phyloP scores from a whole-genome alignment of 2,113 vertebrate genomes.

The Thymallus thymallus region DNA sequence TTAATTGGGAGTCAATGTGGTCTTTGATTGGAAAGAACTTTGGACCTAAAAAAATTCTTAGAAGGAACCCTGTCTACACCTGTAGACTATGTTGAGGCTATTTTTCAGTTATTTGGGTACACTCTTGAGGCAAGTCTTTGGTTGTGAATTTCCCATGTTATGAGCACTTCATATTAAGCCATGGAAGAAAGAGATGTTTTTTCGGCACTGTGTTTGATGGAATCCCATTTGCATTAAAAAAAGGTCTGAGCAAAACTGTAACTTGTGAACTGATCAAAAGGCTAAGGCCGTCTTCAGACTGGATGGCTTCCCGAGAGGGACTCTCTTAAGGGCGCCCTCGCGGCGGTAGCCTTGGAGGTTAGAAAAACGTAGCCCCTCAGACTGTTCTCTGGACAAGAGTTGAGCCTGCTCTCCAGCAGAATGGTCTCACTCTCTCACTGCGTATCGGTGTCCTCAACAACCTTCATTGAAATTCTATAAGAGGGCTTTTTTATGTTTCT shows the following conservation, averaged over 20 bases:
- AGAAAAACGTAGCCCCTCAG: slow-evolving; percentile 73
- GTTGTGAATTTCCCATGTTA: slow-evolving; percentile 70
- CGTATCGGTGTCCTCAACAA: slow-evolving; percentile 58
- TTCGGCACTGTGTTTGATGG: slow-evolving; percentile 73
- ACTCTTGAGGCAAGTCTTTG: slow-evolving; percentile 67
- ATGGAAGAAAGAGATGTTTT: slow-evolving; percentile 72
- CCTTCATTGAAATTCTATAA: slow-evolving; percentile 63
- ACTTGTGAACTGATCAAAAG: slow-evolving; percentile 84
- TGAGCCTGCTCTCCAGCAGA: slow-evolving; percentile 60
- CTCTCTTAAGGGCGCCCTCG: slow-evolving; percentile 74
- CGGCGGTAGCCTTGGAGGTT: slow-evolving; percentile 78
- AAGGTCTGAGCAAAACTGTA: slow-evolving; percentile 73
- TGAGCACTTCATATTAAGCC: slow-evolving; percentile 68
- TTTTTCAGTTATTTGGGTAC: slow-evolving; percentile 64
- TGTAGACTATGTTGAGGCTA: slow-evolving; percentile 51
- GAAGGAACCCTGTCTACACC: slow-evolving; percentile 61
- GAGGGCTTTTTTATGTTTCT: slow-evolving; percentile 54
- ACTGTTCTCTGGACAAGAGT: slow-evolving; percentile 54
- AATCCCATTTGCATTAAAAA: slow-evolving; percentile 79
- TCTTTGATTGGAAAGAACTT: slow-evolving; percentile 45
- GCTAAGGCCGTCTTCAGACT: slow-evolving; percentile 65
- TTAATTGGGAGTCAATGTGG: slow-evolving; percentile 71
- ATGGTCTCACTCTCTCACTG: slow-evolving; percentile 58
- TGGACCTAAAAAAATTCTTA: slow-evolving; percentile 44
- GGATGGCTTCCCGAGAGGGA: slow-evolving; percentile 74